Evolutionary conservation across 2,888 invertebrate species (phyloP).

Genomic region (Chrysotoxum bicinctum): DNA sequence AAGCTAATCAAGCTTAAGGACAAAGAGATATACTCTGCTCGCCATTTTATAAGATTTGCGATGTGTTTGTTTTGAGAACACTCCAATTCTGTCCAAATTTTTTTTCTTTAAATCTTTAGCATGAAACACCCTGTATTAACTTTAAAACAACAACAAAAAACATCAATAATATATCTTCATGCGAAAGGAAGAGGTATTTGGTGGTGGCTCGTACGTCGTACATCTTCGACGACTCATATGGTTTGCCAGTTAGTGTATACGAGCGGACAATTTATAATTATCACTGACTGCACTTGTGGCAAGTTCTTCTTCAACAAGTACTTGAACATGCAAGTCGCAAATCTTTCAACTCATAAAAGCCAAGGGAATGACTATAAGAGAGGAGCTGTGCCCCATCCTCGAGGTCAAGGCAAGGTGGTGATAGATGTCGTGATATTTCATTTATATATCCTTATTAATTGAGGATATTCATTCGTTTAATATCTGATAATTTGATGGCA

Average conservation of each 20-base stretch:
- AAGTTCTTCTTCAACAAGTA: slow-evolving; percentile 25
- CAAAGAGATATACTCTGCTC: too few relatives aligned
- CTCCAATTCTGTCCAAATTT: too few relatives aligned
- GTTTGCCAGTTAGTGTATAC: slow-evolving; percentile 17
- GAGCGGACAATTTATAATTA: slow-evolving; percentile 59
- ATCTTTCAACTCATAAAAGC: neutral
- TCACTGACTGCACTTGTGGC: slow-evolving; percentile 41
- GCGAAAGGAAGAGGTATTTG: slow-evolving; percentile 7
- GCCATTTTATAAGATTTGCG: too few relatives aligned
- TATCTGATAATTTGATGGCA: neutral
- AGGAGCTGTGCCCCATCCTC: neutral
- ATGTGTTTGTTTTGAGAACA: too few relatives aligned
- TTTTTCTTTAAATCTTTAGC: neutral
- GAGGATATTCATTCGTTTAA: slow-evolving; percentile 1
- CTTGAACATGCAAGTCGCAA: slow-evolving; percentile 55
- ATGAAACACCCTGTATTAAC: neutral
- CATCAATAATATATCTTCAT: neutral
- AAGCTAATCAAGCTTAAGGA: too few relatives aligned
- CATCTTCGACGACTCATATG: neutral
- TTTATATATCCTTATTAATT: slow-evolving; percentile 39
- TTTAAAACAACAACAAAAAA: neutral
- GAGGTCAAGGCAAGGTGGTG: slow-evolving; percentile 4
- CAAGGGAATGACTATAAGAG: neutral
- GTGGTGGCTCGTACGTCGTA: neutral
- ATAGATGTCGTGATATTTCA: slow-evolving; percentile 28